Percentiles rank a stretch among this genome's conserved stretches.
Conservation (phyloP, 2,888 invertebrate genomes). For the Drosophila aldrichi region DNA sequence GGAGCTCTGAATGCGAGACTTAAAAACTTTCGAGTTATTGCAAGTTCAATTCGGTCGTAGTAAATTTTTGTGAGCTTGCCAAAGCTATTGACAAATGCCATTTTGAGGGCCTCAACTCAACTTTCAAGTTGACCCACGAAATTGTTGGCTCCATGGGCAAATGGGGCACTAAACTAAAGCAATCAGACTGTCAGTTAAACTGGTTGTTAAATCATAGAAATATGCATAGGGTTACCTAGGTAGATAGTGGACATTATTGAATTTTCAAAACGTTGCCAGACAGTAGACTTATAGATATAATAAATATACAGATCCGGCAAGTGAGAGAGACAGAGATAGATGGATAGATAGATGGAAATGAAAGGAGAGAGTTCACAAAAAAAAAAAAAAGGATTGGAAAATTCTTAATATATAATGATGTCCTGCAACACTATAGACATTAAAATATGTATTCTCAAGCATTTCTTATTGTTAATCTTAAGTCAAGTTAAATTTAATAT, state of each 20-base stretch:
- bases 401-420: background rate
- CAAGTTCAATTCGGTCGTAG: constrained; percentile 1
- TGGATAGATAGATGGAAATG: no score
- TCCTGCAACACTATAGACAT: background rate
- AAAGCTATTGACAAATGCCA: background rate
- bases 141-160: background rate
- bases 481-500: background rate
- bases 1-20: background rate
- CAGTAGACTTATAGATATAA: no score
- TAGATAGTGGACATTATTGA: background rate
- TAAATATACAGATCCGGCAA: background rate
- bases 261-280: background rate
- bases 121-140: background rate
- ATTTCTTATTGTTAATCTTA: constrained; percentile 4
- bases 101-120: background rate
- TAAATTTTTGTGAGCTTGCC: background rate
- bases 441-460: background rate
- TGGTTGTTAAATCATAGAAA: background rate
- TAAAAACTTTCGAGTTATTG: constrained; percentile 3
- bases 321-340: no score
- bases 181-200: background rate
- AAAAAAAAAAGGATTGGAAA: background rate
- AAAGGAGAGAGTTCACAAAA: background rate
- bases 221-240: background rate
- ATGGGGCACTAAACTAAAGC: background rate